Conservation (phyloP, 2,113 vertebrate genomes). For the Marcusenius ussheri region DNA sequence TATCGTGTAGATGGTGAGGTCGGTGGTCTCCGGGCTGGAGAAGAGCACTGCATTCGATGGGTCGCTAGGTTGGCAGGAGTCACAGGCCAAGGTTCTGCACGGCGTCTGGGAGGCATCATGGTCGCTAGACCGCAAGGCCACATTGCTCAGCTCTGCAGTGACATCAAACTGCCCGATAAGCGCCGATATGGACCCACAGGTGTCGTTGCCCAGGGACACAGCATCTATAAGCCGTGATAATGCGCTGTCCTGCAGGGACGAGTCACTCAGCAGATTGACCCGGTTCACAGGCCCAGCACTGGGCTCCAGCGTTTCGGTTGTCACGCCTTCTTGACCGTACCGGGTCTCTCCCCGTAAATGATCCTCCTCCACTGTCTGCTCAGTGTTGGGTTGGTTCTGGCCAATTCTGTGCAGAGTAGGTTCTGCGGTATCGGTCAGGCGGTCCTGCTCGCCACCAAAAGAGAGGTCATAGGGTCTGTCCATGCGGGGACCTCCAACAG, state of each 20-base stretch:
- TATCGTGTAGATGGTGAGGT: slow-evolving; percentile 57
- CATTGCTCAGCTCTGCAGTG: slow-evolving; percentile 48
- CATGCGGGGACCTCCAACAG: slow-evolving; percentile 41
- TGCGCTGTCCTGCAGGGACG: slow-evolving; percentile 67
- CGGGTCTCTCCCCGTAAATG: not conserved
- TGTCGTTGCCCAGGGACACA: slow-evolving; percentile 68
- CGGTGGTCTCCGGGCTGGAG: slow-evolving; percentile 64
- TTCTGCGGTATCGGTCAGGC: not conserved
- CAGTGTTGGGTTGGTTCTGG: slow-evolving; percentile 7
- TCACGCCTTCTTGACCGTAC: not conserved
- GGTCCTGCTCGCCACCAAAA: slow-evolving; percentile 39
- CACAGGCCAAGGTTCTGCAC: slow-evolving; percentile 10
- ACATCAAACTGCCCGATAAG: slow-evolving; percentile 74
- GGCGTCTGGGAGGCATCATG: slow-evolving; percentile 10
- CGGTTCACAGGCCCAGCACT: slow-evolving; percentile 35
- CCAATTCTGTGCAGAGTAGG: slow-evolving; percentile 18
- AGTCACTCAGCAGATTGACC: slow-evolving; percentile 45
- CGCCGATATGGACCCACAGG: slow-evolving; percentile 73
- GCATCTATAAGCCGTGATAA: slow-evolving; percentile 84
- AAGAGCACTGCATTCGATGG: slow-evolving; percentile 29
- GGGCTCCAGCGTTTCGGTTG: not conserved
- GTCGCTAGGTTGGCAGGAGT: slow-evolving; percentile 5
- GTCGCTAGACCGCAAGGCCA: slow-evolving; percentile 29
- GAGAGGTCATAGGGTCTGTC: slow-evolving; percentile 40
- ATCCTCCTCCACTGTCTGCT: not conserved